These are phyloP conservation scores for Gymnocheta viridis DNA, from an alignment of 2,888 invertebrate species.

Conservation along the genomic window DNA sequence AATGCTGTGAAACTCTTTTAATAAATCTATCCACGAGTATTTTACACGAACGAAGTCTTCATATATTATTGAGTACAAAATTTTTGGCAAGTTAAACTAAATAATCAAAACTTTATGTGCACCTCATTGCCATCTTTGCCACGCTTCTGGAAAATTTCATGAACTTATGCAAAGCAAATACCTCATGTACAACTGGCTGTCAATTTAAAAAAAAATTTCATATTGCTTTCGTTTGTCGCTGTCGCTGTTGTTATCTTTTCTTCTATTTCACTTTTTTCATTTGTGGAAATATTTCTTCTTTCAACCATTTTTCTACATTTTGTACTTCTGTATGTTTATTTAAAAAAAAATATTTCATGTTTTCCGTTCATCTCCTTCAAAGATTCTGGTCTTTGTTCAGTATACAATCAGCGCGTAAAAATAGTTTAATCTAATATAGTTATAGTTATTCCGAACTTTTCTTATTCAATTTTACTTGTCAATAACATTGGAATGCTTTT, in stretches of 20 bases:
- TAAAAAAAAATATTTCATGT: conserved; percentile 6
- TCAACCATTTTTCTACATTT: not conserved
- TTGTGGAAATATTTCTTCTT: not conserved
- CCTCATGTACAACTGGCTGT: conserved; percentile 43
- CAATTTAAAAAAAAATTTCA: conserved; percentile 40
- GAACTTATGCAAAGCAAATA: conserved; percentile 8
- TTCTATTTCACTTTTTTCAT: not conserved
- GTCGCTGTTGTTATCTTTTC: not conserved
- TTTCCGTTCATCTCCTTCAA: conserved; percentile 2
- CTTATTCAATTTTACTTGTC: too few species aligned
- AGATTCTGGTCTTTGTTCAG: not conserved
- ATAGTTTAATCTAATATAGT: not conserved
- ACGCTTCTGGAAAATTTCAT: not conserved
- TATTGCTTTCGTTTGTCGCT: not conserved
- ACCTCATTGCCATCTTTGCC: not conserved
- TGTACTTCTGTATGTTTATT: conserved; percentile 3
- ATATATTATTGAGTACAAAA: too few species aligned
- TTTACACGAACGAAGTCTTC: too few species aligned
- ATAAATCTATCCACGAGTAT: too few species aligned
- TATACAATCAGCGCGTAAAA: not conserved
- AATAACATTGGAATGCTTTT: too few species aligned
- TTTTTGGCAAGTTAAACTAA: too few species aligned
- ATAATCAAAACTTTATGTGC: not conserved
- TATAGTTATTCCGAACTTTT: too few species aligned
- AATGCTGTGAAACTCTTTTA: too few species aligned